Percentiles rank a stretch among this genome's conserved stretches.
phyloP scores from a whole-genome alignment of 1,140 invertebrate species.

The Brachystomella parvula region DNA sequence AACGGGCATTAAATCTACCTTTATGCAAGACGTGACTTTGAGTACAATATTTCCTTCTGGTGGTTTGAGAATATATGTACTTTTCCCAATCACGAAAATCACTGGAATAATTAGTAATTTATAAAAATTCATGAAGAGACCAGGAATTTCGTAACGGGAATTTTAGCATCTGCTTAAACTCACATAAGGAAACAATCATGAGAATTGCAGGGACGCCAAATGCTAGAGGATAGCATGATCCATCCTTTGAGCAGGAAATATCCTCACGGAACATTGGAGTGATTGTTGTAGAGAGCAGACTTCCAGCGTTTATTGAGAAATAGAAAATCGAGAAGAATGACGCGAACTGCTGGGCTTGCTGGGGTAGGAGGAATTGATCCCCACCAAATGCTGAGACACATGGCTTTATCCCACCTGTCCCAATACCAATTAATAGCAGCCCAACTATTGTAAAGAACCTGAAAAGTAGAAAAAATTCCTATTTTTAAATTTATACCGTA shows the following conservation, averaged over 20 bases:
- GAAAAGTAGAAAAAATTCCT: too few relatives aligned
- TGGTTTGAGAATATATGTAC: conserved; percentile 64
- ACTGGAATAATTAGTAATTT: conserved; percentile 53
- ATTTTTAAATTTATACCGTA: too few relatives aligned
- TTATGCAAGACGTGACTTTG: conserved; percentile 64
- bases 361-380: conserved; percentile 51
- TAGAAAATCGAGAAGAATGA: conserved; percentile 75
- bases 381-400: conserved; percentile 54
- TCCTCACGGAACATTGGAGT: conserved; percentile 78
- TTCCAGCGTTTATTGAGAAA: conserved; percentile 86
- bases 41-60: conserved; percentile 75
- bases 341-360: conserved; percentile 45
- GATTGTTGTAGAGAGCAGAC: conserved; percentile 77
- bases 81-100: conserved; percentile 71
- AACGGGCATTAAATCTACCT: conserved; percentile 52
- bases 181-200: conserved; percentile 45
- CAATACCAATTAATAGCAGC: conserved; percentile 48
- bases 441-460: conserved; percentile 45
- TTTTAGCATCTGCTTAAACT: conserved; percentile 3
- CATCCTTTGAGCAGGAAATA: conserved; percentile 51
- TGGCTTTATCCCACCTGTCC: conserved; percentile 57
- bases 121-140: background rate
- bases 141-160: background rate
- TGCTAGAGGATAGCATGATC: conserved; percentile 51
- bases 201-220: conserved; percentile 53